Conservation (phyloP, 1,140 invertebrate genomes). For the Hylaeus volcanicus region DNA sequence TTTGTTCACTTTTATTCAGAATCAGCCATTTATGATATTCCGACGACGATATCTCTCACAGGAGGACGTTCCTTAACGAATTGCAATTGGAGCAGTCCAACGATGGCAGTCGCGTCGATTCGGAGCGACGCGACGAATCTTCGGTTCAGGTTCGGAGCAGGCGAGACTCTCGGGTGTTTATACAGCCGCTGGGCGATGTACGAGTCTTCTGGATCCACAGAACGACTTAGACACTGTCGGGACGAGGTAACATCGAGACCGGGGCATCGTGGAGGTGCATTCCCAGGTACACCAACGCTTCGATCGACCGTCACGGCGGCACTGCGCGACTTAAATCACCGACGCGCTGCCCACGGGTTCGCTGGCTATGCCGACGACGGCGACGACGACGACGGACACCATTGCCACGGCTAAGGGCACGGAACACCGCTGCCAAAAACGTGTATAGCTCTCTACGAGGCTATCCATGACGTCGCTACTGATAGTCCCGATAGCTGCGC, state of each 20-base stretch:
- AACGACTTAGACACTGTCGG: background rate
- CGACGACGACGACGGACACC: conserved; percentile 24
- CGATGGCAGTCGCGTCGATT: no score
- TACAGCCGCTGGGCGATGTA: conserved; percentile 20
- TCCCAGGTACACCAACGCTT: conserved; percentile 49
- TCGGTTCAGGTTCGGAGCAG: background rate
- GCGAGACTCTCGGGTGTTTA: conserved; percentile 11
- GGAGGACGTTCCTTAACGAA: no score
- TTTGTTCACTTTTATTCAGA: background rate
- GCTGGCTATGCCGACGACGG: conserved; percentile 22
- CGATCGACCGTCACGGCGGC: conserved; percentile 66
- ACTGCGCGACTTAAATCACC: conserved; percentile 47
- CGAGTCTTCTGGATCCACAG: background rate
- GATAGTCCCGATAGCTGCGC: conserved; percentile 35
- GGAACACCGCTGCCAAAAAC: conserved; percentile 44
- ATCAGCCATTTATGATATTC: no score
- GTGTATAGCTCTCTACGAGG: conserved; percentile 45
- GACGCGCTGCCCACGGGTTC: conserved; percentile 29
- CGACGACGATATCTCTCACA: no score
- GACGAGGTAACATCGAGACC: conserved; percentile 10
- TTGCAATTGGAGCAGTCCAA: no score
- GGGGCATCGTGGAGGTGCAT: conserved; percentile 28
- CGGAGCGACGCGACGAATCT: no score
- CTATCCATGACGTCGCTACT: conserved; percentile 44
- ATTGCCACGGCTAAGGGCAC: conserved; percentile 20